These are phyloP conservation scores for Sinhomidia bicolor DNA, from an alignment of 2,888 invertebrate species.

Conservation along the genomic window DNA sequence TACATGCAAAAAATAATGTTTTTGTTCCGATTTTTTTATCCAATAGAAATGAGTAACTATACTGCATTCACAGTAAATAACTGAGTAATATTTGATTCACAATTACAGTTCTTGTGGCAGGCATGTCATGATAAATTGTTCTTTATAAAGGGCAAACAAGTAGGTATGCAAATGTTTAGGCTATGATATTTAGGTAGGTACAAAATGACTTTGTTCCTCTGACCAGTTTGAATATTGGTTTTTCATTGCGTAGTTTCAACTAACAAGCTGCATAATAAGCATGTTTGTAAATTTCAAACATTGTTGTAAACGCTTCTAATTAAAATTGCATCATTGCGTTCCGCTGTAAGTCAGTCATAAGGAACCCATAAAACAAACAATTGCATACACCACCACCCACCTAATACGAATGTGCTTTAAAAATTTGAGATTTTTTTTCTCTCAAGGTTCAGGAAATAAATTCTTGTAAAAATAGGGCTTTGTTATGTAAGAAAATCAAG, in stretches of 20 bases:
- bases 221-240: no score
- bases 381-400: background rate
- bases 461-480: background rate
- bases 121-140: conserved; percentile 4
- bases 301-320: background rate
- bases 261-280: background rate
- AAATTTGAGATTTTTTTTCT: background rate
- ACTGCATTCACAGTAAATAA: background rate
- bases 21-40: background rate
- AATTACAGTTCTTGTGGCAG: background rate
- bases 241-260: no score
- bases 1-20: background rate
- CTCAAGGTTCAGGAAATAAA: conserved; percentile 30
- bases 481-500: background rate
- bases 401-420: no score
- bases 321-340: conserved; percentile 3
- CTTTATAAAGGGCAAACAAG: background rate
- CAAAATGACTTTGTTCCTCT: no score
- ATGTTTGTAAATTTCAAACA: background rate
- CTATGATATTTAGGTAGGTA: background rate
- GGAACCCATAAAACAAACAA: background rate
- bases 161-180: background rate
- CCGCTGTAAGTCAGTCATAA: background rate
- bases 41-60: background rate
- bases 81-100: background rate